Percentiles rank a stretch among this genome's conserved stretches.
Conservation (phyloP, 2,888 invertebrate genomes). For the Dasysyrphus tricinctus region DNA sequence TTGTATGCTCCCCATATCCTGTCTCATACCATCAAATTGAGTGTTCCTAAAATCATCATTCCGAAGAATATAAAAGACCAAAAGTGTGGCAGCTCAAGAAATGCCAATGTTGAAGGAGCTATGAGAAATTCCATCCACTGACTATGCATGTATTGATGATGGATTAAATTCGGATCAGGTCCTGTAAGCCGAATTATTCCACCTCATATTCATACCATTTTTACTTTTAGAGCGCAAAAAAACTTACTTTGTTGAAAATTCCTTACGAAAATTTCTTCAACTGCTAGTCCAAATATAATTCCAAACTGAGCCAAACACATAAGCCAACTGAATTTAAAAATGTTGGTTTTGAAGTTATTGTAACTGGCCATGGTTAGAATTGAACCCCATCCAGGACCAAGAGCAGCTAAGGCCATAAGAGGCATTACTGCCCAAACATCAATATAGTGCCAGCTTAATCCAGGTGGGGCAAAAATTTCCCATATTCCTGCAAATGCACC, state of each 20-base stretch:
- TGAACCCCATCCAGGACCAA: conserved; percentile 94
- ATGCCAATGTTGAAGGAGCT: conserved; percentile 78
- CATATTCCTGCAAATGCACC: conserved; percentile 73
- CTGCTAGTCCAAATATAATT: conserved; percentile 84
- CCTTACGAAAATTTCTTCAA: conserved; percentile 87
- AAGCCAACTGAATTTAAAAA: conserved; percentile 83
- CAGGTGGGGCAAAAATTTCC: conserved; percentile 67
- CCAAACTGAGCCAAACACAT: conserved; percentile 78
- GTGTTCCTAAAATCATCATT: conserved; percentile 89
- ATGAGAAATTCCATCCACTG: conserved; percentile 79
- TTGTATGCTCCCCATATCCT: background rate
- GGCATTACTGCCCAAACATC: conserved; percentile 66
- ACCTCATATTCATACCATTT: background rate
- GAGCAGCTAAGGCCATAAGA: conserved; percentile 86
- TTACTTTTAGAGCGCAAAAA: background rate
- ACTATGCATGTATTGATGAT: conserved; percentile 72
- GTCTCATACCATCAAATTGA: conserved; percentile 89
- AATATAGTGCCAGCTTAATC: background rate
- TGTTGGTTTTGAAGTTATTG: conserved; percentile 89
- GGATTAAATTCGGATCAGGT: conserved; percentile 5
- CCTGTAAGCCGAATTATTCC: background rate
- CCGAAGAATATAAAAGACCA: conserved; percentile 91
- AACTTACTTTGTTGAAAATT: conserved; percentile 84
- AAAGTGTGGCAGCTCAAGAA: conserved; percentile 85
- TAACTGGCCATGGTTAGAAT: conserved; percentile 92